Conservation (phyloP, 2,113 vertebrate species). For the Epinephelus moara region DNA sequence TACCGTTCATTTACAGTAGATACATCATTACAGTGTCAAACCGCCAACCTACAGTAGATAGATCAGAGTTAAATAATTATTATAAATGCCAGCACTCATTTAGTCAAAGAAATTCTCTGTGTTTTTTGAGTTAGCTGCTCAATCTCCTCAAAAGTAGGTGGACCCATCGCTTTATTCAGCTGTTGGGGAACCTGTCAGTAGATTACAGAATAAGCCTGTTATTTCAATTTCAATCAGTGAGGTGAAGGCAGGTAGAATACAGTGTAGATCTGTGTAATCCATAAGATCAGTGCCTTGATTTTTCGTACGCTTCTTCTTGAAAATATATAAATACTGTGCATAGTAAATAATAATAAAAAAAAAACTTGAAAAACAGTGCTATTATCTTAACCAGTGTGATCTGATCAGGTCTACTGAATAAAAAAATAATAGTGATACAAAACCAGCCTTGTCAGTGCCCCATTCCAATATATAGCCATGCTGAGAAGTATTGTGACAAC, state of each 20-base stretch:
- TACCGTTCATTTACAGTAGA: slow-evolving; percentile 54
- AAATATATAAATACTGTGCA: slow-evolving; percentile 45
- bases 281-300: slow-evolving; percentile 41
- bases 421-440: not conserved
- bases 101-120: slow-evolving; percentile 7
- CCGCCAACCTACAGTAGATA: slow-evolving; percentile 4
- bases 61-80: slow-evolving; percentile 25
- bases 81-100: slow-evolving; percentile 35
- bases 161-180: not conserved
- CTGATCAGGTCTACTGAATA: slow-evolving; percentile 1
- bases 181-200: not conserved
- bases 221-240: slow-evolving; percentile 8
- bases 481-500: not conserved
- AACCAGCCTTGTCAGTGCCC: slow-evolving; percentile 3
- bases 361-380: slow-evolving; percentile 7
- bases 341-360: slow-evolving; percentile 6
- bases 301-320: not conserved
- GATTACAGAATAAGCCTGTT: not conserved
- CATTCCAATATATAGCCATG: slow-evolving; percentile 3
- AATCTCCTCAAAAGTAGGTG: not conserved
- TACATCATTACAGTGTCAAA: slow-evolving; percentile 41
- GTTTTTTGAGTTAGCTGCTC: slow-evolving; percentile 24
- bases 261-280: not conserved
- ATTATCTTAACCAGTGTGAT: slow-evolving; percentile 24
- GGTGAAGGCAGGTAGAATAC: not conserved